Evolutionary conservation across 2,113 vertebrate genomes (phyloP), one percentile per base, ranked within the genome.

Genomic region (Macquaria ambigua): DNA sequence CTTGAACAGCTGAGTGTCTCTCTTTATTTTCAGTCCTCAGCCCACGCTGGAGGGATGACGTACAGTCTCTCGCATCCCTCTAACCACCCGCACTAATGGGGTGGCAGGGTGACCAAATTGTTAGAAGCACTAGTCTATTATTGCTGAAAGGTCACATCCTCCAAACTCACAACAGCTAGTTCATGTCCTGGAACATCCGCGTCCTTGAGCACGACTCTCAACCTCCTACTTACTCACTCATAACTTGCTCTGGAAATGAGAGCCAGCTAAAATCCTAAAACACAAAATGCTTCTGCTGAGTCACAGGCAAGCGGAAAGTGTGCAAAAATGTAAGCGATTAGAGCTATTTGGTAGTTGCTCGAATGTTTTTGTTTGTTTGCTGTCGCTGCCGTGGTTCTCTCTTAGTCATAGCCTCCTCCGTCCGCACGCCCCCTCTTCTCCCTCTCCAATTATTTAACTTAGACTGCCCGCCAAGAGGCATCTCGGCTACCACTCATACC

Each of bases 361-460:
- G 5, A 70, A 77, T 89, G 83, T 88, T 89, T 88, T 87, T 84
- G 77, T 89, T 89, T 91, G 83, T 90, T 92, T 88, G 84, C 71
- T 74, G 75, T 58, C 64, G 76, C 77, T 28, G 58, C 73, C 21
- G 53, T 5, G 16, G 79, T 62, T 82, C 62, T 87, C 69, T 77
- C 67, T 86, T 81, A 75, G 82, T 90, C 77, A 79, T 82, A 21
- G 85, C 73, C 79, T 79, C 71, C 79, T 84, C 77, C 11, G 67
- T 90, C 85, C 23, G 8, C 46, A 77, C 82, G 77, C 78, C 81
- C 58, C 81, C 78, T 84, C 77, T 75, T 87, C 86, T 93, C 89
- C 76, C 87, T 64, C 81, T 93, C 81, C 90, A 93, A 92, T 94
- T 91, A 92, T 94, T 93, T 89, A 89, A 92, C 90, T 90, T 73